Percentiles rank a stretch among this genome's conserved stretches.
Evolutionary conservation across 2,113 vertebrate genomes (phyloP).

Genomic region (Antennarius striatus): DNA sequence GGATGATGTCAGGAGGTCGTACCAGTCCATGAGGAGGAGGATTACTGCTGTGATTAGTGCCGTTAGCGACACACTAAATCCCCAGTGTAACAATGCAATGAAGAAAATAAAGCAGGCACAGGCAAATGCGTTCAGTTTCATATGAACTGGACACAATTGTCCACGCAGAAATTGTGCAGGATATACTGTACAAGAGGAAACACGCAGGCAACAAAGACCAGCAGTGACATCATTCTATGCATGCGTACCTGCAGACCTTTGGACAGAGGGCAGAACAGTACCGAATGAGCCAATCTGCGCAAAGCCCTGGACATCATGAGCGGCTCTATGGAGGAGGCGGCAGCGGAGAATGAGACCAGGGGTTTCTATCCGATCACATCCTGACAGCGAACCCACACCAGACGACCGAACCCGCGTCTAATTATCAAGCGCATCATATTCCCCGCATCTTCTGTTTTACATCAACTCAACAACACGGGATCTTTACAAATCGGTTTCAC

Average conservation of each 20-base stretch:
- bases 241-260: conserved; percentile 85
- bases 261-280: conserved; percentile 88
- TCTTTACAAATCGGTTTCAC: not conserved
- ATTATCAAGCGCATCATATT: not conserved
- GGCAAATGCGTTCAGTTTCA: not conserved
- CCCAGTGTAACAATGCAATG: no score
- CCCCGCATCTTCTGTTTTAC: not conserved
- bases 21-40: no score
- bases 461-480: not conserved
- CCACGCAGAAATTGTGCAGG: not conserved
- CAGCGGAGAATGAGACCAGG: conserved; percentile 32
- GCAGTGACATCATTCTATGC: not conserved
- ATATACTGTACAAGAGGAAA: not conserved
- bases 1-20: no score
- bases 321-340: conserved; percentile 27
- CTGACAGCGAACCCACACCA: conserved; percentile 11
- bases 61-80: no score
- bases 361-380: conserved; percentile 59
- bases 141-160: not conserved
- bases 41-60: no score
- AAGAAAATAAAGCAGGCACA: no score
- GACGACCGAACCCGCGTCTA: not conserved
- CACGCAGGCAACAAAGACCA: not conserved
- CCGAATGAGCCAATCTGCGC: conserved; percentile 86
- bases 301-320: conserved; percentile 85